Evolutionary conservation across 2,113 vertebrate species (phyloP).

Genomic region (Hydrochoerus hydrochaeris): DNA sequence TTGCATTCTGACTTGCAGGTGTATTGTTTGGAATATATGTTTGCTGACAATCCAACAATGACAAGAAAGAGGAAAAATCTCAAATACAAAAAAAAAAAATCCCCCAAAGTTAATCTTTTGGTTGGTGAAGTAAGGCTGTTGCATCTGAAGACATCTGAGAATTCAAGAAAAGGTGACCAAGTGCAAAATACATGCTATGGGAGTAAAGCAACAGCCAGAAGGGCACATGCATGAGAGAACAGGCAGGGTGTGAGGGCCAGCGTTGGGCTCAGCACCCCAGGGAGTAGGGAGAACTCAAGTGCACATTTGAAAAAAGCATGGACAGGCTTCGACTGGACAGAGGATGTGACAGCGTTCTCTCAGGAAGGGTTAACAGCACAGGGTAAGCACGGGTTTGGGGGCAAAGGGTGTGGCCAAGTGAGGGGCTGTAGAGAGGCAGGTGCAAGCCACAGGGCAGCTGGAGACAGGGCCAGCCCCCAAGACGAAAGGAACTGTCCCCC

Average conservation of each 20-base stretch:
- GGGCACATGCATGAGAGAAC: background rate
- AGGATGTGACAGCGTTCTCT: background rate
- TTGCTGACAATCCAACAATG: background rate
- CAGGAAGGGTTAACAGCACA: background rate
- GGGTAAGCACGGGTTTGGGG: background rate
- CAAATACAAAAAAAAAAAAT: background rate
- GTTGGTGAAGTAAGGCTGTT: background rate
- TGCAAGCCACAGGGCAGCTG: fast-evolving
- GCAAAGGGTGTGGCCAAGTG: fast-evolving
- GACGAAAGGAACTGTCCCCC: background rate
- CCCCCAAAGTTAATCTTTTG: background rate
- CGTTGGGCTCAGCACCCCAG: background rate
- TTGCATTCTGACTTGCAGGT: background rate
- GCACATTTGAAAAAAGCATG: background rate
- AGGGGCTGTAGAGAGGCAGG: background rate
- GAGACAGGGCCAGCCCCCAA: background rate
- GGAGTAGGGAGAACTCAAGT: background rate
- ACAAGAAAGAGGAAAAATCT: background rate
- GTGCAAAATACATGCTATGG: background rate
- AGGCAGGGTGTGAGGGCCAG: background rate
- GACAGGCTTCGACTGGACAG: background rate
- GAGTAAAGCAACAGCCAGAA: background rate
- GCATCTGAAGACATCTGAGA: background rate
- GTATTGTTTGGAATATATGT: background rate
- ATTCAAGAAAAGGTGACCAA: background rate